phyloP scores from a whole-genome alignment of 92 coral and sea anemone species.

The Porites lobata region DNA sequence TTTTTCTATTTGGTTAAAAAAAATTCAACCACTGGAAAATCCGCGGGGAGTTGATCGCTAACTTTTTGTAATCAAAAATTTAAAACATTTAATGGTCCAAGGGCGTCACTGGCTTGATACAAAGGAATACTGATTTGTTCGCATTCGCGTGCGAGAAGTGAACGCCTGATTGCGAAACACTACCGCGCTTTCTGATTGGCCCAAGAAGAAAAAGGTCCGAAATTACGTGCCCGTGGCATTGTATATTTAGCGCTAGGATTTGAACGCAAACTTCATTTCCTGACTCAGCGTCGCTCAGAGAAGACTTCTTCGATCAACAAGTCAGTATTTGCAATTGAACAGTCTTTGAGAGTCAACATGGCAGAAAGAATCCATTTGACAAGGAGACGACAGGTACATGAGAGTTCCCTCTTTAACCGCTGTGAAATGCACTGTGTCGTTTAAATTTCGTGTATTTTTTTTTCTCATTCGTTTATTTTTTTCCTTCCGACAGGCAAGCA shows the following conservation, averaged over 20 bases:
- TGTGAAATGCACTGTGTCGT: background rate
- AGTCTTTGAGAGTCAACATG: slow-evolving; percentile 7
- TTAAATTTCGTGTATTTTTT: background rate
- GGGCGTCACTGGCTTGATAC: slow-evolving; percentile 22
- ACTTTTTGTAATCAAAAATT: slow-evolving; percentile 14
- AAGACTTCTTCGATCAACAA: background rate
- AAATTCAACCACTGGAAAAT: slow-evolving; percentile 7
- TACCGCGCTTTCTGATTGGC: slow-evolving; percentile 31
- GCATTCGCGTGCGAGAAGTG: slow-evolving; percentile 57
- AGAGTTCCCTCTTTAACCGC: background rate
- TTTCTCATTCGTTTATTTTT: background rate
- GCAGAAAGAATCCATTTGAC: slow-evolving; percentile 35
- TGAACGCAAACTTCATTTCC: slow-evolving; percentile 30
- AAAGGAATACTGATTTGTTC: slow-evolving; percentile 44
- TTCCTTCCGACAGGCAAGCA: slow-evolving; percentile 70
- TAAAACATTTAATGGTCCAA: slow-evolving; percentile 14
- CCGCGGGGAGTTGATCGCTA: slow-evolving; percentile 39
- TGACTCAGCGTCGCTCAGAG: slow-evolving; percentile 27
- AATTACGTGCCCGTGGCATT: slow-evolving; percentile 30
- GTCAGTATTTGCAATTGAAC: background rate
- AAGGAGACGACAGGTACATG: slow-evolving; percentile 44
- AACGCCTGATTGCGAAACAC: slow-evolving; percentile 39
- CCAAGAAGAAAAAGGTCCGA: background rate
- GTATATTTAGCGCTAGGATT: slow-evolving; percentile 31
- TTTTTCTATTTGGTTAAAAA: slow-evolving; percentile 1